Conservation (phyloP, 2,888 invertebrate genomes). For the Leptopilina drosophilae region DNA sequence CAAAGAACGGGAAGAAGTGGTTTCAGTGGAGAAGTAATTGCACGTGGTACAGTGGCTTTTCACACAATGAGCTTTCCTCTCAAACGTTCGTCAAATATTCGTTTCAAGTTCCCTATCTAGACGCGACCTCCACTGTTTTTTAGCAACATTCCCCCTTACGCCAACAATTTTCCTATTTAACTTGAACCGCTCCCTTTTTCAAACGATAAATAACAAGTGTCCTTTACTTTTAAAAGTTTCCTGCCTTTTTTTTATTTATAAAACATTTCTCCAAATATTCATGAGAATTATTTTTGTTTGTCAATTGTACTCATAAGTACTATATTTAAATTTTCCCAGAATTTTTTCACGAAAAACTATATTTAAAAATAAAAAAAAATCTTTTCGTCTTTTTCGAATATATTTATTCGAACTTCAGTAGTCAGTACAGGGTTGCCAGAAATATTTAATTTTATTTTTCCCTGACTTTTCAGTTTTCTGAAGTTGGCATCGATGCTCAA, state of each 20-base stretch:
- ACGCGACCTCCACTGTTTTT: conserved; percentile 22
- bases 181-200: neutral
- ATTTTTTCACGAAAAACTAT: no score
- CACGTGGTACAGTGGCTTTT: conserved; percentile 39
- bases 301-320: no score
- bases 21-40: conserved; percentile 38
- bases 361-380: no score
- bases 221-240: neutral
- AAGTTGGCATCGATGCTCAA: no score
- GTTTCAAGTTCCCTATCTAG: conserved; percentile 22
- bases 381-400: no score
- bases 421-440: no score
- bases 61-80: conserved; percentile 37
- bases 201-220: conserved; percentile 4
- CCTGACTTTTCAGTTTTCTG: no score
- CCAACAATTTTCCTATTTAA: conserved; percentile 31
- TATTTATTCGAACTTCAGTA: no score
- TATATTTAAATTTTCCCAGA: no score
- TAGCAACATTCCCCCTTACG: neutral
- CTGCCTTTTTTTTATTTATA: neutral
- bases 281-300: no score
- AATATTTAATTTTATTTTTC: no score
- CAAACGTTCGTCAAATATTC: conserved; percentile 35
- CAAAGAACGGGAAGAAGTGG: conserved; percentile 39
- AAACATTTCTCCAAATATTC: neutral